Base-by-base conservation (phyloP, 1,140 invertebrate genomes). In the Monochamus saltuarius region DNA sequence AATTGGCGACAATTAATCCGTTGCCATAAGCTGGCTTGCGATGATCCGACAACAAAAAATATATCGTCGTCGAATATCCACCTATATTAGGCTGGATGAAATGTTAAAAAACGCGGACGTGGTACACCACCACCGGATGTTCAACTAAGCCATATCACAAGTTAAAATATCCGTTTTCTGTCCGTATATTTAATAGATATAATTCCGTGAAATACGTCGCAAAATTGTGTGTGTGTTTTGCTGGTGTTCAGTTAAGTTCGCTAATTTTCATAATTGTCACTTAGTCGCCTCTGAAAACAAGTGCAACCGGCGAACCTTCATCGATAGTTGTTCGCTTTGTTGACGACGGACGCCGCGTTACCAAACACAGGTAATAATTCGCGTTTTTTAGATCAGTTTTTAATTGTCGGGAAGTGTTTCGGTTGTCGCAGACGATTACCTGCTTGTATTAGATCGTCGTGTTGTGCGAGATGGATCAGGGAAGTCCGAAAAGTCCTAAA, bases 111-210 rank as follows among this genome's bases (percentile, higher is more conserved):
- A 11, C 40, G 36, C 36, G 51, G 51, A 40, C 29, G 51, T 16
- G 51, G 51, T 38, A 17, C 17, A 37, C 22, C 49, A 51, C 35
- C 16, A 16, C 51, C 36, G 51, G 51, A 53, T 11, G 51, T 53
- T 17, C 36, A 19, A 53, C 10, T 39, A 39, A 39, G 40, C 51
- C 38, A 53, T 53, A 53, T 39, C 36, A 53, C 29, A 19, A 53
- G 14, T n/a, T 13, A 40, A 53, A 53, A 40, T 53, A 39, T 53
- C 51, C 51, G 51, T 53, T 53, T 53, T 39, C n/a, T 53, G 51
- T 16, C 29, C 16, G 37, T 36, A 36, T 43, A 29, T 29, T 29
- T 16, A 47, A n/a, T 22, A n/a, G 45, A 22, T 47, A n/a, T 47
- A 22, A n/a, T 16, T n/a, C 17, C 14, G 29, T 22, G 17, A n/a